Evolutionary conservation across 2,797 vertebrate genomes (phyloP).

Genomic region (Liasis olivaceus): DNA sequence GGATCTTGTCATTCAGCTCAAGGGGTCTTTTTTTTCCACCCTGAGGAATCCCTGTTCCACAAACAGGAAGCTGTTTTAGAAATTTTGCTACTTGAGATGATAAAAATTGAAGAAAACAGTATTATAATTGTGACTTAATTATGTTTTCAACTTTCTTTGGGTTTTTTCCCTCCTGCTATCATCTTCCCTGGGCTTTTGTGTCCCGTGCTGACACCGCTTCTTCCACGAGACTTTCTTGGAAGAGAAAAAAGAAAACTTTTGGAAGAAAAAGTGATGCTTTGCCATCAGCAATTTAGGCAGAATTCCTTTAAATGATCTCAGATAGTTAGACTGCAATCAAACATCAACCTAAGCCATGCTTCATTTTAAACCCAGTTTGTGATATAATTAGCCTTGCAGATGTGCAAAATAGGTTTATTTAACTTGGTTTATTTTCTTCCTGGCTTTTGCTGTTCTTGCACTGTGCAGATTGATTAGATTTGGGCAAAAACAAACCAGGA

Average conservation of each 20-base stretch:
- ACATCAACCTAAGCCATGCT: background rate
- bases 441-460: background rate
- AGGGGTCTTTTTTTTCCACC: conserved; percentile 48
- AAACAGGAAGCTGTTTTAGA: conserved; percentile 28
- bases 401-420: background rate
- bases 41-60: conserved; percentile 45
- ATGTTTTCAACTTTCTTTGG: background rate
- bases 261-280: conserved; percentile 22
- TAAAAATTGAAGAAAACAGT: background rate
- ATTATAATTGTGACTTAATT: background rate
- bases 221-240: background rate
- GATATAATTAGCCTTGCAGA: background rate
- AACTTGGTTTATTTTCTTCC: background rate
- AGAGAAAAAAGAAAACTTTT: conserved; percentile 30
- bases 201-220: background rate
- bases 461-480: background rate
- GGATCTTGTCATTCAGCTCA: conserved; percentile 36
- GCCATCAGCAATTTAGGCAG: conserved; percentile 12
- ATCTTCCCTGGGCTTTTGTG: background rate
- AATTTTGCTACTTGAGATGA: background rate
- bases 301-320: background rate
- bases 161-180: background rate
- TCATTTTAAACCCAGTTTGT: background rate
- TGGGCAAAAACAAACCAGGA: background rate
- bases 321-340: conserved; percentile 1